Evolutionary conservation across 2,113 vertebrate genomes (phyloP), one percentile per base, ranked within the genome.

Genomic region (Myocastor coypus): DNA sequence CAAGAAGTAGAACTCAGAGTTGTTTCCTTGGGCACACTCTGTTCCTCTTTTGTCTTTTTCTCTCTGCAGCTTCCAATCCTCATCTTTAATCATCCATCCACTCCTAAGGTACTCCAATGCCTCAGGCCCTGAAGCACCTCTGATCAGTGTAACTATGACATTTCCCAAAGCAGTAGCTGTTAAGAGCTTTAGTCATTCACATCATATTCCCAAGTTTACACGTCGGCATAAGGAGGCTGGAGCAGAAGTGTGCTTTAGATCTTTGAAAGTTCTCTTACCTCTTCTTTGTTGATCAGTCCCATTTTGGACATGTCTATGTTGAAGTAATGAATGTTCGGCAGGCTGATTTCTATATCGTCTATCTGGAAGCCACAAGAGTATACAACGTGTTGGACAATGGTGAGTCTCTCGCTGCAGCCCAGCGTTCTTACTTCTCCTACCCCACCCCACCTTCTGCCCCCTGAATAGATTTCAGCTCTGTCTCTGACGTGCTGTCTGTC

Each of bases 321-420:
- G 87, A 99, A 98, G 97, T 99, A 99, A 96, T 99, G 99, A 77
- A 98, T 99, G 97, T 99, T 99, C 37, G 99, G 99, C 98, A 99
- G 99, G 77, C 99, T 96, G 1, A 98, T 98, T 98, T 99, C 99
- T 94, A 99, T 99, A 91, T 99, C 98, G 80, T 99, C 99, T 81
- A 99, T 98, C 99, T 99, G 97, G 94, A 98, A 98, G 50, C 20
- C 92, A 94, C 40, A 94, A 96, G 69, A 98, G 81, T 7, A 14
- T 2, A 19, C 75, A 88, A 95, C 71, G 97, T 32, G 42, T 1
- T 71, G 40, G 83, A 80, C 92, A 87, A 83, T 59, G 2, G 3
- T 24, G 59, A 83, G 3, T 46, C 78, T 94, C 37, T 86, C 78
- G 85, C 68, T 69, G 13, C 32, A 83, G 10, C 46, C 40, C 19